Evolutionary conservation across 1,140 invertebrate genomes (phyloP), one percentile per base, ranked within the genome.

Genomic region (Gerris buenoi): DNA sequence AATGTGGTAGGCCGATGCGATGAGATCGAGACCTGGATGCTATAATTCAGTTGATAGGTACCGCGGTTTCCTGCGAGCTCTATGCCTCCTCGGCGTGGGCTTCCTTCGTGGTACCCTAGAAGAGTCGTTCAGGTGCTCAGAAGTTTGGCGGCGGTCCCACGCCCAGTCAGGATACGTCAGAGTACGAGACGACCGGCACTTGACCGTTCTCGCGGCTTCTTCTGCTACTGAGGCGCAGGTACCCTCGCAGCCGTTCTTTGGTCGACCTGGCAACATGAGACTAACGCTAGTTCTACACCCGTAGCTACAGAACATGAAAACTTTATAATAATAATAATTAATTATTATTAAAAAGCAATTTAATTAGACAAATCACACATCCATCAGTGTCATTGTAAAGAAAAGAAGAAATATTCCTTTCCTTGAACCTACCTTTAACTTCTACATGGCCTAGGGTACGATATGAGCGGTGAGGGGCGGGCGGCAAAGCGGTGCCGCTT

Each of bases 191-290:
- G 33, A 10, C 33, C 33, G 33, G n/a, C n/a, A n/a, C n/a, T n/a
- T n/a, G n/a, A n/a, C 33, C 33, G 33, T 18, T 22, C 64, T 25
- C 27, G 59, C 65, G 58, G 2, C 67, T 23, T 22, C 64, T 29
- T 25, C 63, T 59, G 23, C 67, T 58, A 27, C 79, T 81, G 69
- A 85, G 80, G 1, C 82, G 79, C 69, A 86, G 84, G 72, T 85
- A 86, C 33, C 83, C 82, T n/a, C 79, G 77, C 0, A 86, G 74
- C 29, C 83, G 76, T 72, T 86, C 83, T 71, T 85, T 85, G 23
- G 83, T 80, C 2, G 79, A 75, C 65, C 82, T 84, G 75, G 10
- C 74, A 75, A 65, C 61, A 72, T 10, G 33, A 46, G 33, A 46
- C 57, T 68, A 65, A 68, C 26, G 23, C 61, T 25, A 63, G 25